Base-by-base conservation (phyloP, 1,140 invertebrate genomes). In the Steinernema feltiae region DNA sequence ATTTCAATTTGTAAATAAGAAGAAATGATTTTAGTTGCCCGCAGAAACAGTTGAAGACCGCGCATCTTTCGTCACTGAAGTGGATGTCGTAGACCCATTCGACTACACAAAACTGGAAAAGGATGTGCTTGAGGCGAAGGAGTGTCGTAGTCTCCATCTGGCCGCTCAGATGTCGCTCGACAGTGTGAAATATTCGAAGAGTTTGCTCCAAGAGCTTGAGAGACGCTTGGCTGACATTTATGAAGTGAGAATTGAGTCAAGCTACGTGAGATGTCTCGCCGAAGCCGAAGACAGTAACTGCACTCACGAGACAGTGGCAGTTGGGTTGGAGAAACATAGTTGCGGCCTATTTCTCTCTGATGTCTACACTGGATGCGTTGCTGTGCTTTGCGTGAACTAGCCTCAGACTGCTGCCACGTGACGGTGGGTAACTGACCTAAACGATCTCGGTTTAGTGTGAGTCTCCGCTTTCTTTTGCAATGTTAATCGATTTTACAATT, bases 331-430 rank as follows among this genome's bases (percentile, higher is more conserved):
- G 53, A 15, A 15, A 3, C 7, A 63, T 27, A 7, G 53, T 27
- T 63, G 53, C 53, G 53, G 53, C 53, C 53, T 63, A 63, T 63
- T 63, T 63, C 53, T 63, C 53, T 15, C 53, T 7, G 53, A 63
- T 63, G 53, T 63, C 53, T 63, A 63, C 53, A 63, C 53, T 63
- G 53, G 53, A 63, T 63, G 53, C 53, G 53, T 63, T 63, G 53
- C 53, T 63, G 53, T 63, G 53, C 53, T 63, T 63, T 63, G 53
- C 53, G 53, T 63, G 53, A 15, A 63, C 53, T 63, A 63, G 53
- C 24, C 53, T 63, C 12, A 63, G 53, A 63, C 53, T 63, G 53
- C 53, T 63, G 53, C 53, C 53, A 3, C 53, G 53, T 7, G 53
- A 63, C 15, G 15, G 53, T 15, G 53, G 53, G 53, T 63, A 63